Conservation (phyloP, 2,888 invertebrate species). For the Ochropleura leucogaster region DNA sequence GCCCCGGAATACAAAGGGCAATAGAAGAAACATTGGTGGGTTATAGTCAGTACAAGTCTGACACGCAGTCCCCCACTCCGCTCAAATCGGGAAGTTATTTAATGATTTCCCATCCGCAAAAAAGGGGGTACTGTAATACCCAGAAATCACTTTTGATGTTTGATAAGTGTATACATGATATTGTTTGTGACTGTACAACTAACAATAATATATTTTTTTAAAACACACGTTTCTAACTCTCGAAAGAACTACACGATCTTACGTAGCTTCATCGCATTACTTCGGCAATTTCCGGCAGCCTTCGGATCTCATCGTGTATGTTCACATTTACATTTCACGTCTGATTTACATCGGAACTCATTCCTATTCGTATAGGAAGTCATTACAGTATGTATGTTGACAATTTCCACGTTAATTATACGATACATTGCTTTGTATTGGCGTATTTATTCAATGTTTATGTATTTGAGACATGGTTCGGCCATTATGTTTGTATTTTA, state of each 20-base stretch:
- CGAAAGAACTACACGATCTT: conserved; percentile 16
- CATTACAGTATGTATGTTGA: conserved; percentile 52
- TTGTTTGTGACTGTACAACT: not conserved
- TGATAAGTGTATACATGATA: too few species aligned
- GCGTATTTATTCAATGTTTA: conserved; percentile 24
- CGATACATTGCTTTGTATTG: conserved; percentile 38
- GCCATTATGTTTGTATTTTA: not conserved
- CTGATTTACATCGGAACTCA: conserved; percentile 57
- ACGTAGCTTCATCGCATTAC: conserved; percentile 36
- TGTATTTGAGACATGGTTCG: conserved; percentile 25
- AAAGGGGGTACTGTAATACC: too few species aligned
- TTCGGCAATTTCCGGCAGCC: conserved; percentile 55
- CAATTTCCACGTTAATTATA: conserved; percentile 56
- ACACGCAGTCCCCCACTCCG: too few species aligned
- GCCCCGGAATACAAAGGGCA: too few species aligned
- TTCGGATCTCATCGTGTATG: conserved; percentile 45
- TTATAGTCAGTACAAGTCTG: too few species aligned
- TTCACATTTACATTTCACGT: conserved; percentile 52
- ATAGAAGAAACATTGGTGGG: too few species aligned
- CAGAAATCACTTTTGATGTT: too few species aligned
- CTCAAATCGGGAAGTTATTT: too few species aligned
- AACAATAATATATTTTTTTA: not conserved
- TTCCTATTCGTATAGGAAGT: conserved; percentile 40
- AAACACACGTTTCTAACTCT: conserved; percentile 9
- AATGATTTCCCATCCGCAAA: too few species aligned